phyloP scores from a whole-genome alignment of 1,140 invertebrate species.

The Pomacea maculata region DNA sequence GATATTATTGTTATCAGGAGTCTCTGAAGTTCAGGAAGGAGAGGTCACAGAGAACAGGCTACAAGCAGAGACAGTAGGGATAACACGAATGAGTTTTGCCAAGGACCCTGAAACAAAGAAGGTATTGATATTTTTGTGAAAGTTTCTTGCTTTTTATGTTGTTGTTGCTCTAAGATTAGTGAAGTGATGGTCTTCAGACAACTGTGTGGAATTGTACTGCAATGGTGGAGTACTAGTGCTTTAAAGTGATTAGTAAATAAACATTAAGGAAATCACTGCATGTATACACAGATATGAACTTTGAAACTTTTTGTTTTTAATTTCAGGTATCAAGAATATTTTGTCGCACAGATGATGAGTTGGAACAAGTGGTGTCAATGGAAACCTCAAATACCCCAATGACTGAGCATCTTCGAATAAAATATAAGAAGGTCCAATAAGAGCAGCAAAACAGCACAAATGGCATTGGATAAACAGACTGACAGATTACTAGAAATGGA shows the following conservation, averaged over 20 bases:
- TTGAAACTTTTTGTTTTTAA: not conserved
- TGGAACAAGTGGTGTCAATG: slow-evolving; percentile 71
- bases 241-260: no score
- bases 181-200: no score
- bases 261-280: no score
- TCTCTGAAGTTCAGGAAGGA: slow-evolving; percentile 57
- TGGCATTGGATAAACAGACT: not conserved
- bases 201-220: not conserved
- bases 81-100: slow-evolving; percentile 68
- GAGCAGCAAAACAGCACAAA: not conserved
- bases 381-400: slow-evolving; percentile 70
- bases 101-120: slow-evolving; percentile 69
- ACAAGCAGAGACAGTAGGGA: slow-evolving; percentile 62
- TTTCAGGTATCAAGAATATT: slow-evolving; percentile 61
- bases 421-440: slow-evolving; percentile 60
- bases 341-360: slow-evolving; percentile 55
- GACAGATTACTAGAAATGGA: not conserved
- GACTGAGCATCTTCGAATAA: slow-evolving; percentile 71
- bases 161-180: no score
- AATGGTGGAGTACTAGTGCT: not conserved
- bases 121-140: slow-evolving; percentile 49
- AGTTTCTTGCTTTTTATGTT: not conserved
- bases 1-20: slow-evolving; percentile 35
- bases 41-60: slow-evolving; percentile 43
- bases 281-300: not conserved